Conservation (phyloP, 2,113 vertebrate species). For the Athene noctua region DNA sequence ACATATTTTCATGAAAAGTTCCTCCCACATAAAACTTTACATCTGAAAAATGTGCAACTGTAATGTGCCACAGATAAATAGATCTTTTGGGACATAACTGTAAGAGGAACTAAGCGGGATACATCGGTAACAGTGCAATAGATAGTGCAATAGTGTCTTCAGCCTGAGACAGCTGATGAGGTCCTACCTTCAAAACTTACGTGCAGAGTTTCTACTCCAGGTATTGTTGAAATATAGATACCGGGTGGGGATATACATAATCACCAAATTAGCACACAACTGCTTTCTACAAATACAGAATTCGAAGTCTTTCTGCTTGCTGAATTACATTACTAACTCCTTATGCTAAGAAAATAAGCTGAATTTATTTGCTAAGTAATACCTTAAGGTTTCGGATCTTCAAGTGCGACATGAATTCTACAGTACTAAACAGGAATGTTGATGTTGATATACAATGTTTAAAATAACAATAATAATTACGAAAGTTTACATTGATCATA, state of each 20-base stretch:
- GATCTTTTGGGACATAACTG: background rate
- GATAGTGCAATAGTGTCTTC: background rate
- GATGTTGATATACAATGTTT: background rate
- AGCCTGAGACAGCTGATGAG: background rate
- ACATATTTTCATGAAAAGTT: background rate
- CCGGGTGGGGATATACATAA: background rate
- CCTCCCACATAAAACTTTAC: background rate
- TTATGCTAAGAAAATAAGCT: background rate
- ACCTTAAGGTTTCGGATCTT: background rate
- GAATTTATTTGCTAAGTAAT: background rate
- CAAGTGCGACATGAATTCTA: background rate
- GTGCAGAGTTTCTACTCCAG: background rate
- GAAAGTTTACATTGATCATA: background rate
- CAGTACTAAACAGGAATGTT: background rate
- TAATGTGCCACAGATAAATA: background rate
- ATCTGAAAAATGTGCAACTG: background rate
- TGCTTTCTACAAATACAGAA: background rate
- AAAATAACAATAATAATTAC: background rate
- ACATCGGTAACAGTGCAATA: background rate
- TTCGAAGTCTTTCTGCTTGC: background rate
- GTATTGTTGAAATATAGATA: background rate
- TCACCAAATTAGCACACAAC: slow-evolving; percentile 20
- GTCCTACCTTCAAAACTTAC: background rate
- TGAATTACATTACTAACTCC: slow-evolving; percentile 12
- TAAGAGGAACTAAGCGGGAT: background rate